Percentiles rank a stretch among this genome's conserved stretches.
Evolutionary conservation across 2,888 invertebrate genomes (phyloP).

Genomic region (Torymus tubicola): DNA sequence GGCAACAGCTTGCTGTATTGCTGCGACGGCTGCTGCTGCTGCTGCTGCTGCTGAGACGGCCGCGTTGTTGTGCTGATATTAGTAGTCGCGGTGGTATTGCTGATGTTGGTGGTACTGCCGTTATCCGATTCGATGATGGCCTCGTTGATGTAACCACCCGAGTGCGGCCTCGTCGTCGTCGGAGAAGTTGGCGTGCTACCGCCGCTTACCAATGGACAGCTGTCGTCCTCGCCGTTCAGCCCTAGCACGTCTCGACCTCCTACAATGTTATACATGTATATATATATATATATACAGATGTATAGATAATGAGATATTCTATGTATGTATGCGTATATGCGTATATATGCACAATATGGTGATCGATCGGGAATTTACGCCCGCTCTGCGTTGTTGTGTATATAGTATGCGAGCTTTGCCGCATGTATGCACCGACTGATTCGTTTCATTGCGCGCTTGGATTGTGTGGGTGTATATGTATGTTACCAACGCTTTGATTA

Average conservation of each 20-base stretch:
- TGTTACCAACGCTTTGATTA: too few relatives aligned
- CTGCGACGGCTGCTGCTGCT: constrained; percentile 22
- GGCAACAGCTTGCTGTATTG: constrained; percentile 62
- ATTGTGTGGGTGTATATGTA: too few relatives aligned
- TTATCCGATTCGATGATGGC: constrained; percentile 83
- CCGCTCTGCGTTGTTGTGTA: too few relatives aligned
- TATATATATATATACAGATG: too few relatives aligned
- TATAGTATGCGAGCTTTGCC: too few relatives aligned
- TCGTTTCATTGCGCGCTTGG: too few relatives aligned
- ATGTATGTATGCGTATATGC: too few relatives aligned
- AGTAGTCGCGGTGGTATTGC: constrained; percentile 20
- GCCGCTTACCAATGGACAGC: constrained; percentile 84
- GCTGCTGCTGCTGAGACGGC: not conserved
- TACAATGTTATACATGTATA: not conserved
- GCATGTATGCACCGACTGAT: too few relatives aligned
- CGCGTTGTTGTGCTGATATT: constrained; percentile 2
- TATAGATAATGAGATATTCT: too few relatives aligned
- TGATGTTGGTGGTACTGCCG: constrained; percentile 6
- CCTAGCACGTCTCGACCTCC: constrained; percentile 74
- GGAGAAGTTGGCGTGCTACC: constrained; percentile 81
- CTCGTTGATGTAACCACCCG: constrained; percentile 89
- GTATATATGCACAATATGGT: too few relatives aligned
- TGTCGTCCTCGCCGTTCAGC: constrained; percentile 81
- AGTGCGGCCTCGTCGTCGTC: constrained; percentile 79
- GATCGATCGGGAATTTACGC: too few relatives aligned